Base-by-base conservation (phyloP, 2,113 vertebrate genomes). In the Anthoscopus minutus region DNA sequence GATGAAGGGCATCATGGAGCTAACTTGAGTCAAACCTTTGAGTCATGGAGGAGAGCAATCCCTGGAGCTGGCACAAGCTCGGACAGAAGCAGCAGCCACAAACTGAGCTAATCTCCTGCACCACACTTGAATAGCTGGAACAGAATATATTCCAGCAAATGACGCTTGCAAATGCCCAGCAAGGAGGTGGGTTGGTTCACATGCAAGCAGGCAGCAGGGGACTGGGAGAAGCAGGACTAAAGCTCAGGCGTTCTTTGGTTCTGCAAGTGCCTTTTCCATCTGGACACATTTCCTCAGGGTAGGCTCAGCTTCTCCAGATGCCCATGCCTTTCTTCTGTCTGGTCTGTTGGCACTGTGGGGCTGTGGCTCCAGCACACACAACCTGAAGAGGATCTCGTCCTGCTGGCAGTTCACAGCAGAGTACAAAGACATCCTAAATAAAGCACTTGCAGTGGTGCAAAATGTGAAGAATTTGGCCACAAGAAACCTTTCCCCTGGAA, bases 11-110 rank as follows among this genome's bases (percentile, higher is more conserved):
- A 30, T 13, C 5, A 0, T 12, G 27, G 42, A 54, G 11, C 13
- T 67, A 25, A 60, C 44, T 62, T 61, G 37, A 0, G 0, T 42
- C 66, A 51, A 48, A 67, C 24, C 48, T 54, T 50, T 0, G 1
- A 80, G 42, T 40, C 7, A 2, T 6, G 33, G 33, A 10, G 30
- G 6, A 76, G 53, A 44, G 31, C 5, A 22, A 40, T 22, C 30
- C 19, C 45, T 65, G 47, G 27, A 77, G 16, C 17, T 15, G 48
- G 38, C 2, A 7, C 50, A 86, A 35, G n/a, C 27, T 65, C 19
- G 35, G n/a, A 22, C 21, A 42, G 77, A 24, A 88, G 24, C 11
- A 76, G 44, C 48, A 50, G 80, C 11, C 50, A 40, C 50, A 48
- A 35, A 35, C 22, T 15, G 40, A 37, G 54, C 58, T 65, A 19